phyloP scores from a whole-genome alignment of 2,113 vertebrate genomes.

The Callionymus lyra region DNA sequence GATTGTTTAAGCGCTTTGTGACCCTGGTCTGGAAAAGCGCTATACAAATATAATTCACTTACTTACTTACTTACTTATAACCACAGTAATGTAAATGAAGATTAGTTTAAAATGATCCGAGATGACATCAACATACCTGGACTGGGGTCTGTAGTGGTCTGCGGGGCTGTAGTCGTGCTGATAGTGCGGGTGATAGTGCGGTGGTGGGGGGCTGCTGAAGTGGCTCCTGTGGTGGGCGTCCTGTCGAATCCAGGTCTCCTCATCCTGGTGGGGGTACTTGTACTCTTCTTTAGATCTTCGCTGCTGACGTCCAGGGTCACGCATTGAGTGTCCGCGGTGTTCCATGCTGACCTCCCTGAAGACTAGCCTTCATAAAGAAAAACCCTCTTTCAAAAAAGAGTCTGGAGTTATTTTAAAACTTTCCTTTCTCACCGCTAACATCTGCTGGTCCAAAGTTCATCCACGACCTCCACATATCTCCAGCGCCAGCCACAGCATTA shows the following conservation, averaged over 20 bases:
- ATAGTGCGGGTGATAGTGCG: constrained; percentile 11
- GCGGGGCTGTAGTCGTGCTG: constrained; percentile 18
- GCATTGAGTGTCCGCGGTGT: constrained; percentile 33
- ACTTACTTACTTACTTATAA: too few species aligned
- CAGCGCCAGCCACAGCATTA: constrained; percentile 1
- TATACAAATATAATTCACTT: too few species aligned
- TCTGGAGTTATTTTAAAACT: background rate
- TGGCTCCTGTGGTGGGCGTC: constrained; percentile 12
- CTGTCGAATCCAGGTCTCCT: constrained; percentile 9
- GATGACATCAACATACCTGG: constrained; percentile 40
- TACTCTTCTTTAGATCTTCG: constrained; percentile 28
- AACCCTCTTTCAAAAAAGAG: background rate
- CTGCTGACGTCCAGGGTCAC: constrained; percentile 10
- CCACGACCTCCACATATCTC: constrained; percentile 52
- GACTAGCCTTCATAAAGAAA: background rate
- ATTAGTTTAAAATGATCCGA: background rate
- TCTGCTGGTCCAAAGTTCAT: constrained; percentile 48
- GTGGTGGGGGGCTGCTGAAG: constrained; percentile 20
- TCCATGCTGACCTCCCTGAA: constrained; percentile 42
- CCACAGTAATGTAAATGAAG: too few species aligned
- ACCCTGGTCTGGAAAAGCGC: too few species aligned
- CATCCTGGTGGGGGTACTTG: constrained; percentile 25
- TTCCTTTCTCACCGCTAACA: constrained; percentile 13
- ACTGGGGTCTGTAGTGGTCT: constrained; percentile 29
- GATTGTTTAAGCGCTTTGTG: too few species aligned